Evolutionary conservation across 2,113 vertebrate genomes (phyloP), one percentile per base, ranked within the genome.

Genomic region (Pelodiscus sinensis): DNA sequence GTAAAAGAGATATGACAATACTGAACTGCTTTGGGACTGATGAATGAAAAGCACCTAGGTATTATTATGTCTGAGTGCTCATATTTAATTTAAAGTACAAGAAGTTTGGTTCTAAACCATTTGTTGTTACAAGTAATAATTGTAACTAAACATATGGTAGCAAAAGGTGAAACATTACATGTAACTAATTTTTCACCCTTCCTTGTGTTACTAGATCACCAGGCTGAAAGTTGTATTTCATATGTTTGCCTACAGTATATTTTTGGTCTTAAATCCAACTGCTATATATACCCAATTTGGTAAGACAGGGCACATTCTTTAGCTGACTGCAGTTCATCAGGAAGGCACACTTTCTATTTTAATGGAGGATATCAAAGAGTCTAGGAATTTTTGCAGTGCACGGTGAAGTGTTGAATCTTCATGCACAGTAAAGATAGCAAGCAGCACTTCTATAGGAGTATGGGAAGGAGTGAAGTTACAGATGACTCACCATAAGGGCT

Each of bases 91-190:
- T 81, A 82, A 60, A 86, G 80, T 29, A 50, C 79, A 44, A 84
- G 6, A 2, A 71, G 6, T 35, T 10, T 90, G 86, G 24, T 25
- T 44, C 22, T 85, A 55, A 86, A 78, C 3, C 83, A 86, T 77
- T 75, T 88, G 18, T 56, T 92, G 50, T 81, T 51, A 7, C 35
- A 18, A 50, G 55, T 50, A 54, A 54, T 81, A 80, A 92, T 25
- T 18, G 85, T 94, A 96, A 95, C 58, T 81, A 85, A 11, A 73
- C 85, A 94, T 50, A 80, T 15, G 91, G 84, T 91, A 95, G 88
- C 82, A 86, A 96, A 95, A 96, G 86, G 31, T 90, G 62, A 84
- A 97, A 95, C 88, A 77, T 50, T 44, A 93, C 92, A 62, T 83
- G 51, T 11, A 94, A 85, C 54, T 88, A 90, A 93, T 90, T 55